phyloP scores from a whole-genome alignment of 2,113 vertebrate genomes.

The Silurus meridionalis region DNA sequence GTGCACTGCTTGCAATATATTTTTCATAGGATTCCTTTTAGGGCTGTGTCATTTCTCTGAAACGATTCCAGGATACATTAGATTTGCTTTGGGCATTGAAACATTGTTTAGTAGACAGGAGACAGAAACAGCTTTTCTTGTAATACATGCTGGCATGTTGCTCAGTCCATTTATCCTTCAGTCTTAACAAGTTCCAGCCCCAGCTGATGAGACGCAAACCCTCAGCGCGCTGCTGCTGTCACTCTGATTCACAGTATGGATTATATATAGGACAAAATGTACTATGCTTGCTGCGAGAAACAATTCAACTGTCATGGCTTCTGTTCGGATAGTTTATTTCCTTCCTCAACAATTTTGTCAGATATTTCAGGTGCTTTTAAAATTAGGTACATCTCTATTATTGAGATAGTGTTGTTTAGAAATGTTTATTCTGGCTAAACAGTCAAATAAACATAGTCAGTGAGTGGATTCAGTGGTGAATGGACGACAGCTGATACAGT shows the following conservation, averaged over 20 bases:
- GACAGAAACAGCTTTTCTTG: constrained; percentile 4
- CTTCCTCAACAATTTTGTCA: neutral
- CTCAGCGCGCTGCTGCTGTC: neutral
- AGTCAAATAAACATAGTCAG: neutral
- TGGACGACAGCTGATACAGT: neutral
- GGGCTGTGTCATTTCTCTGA: neutral
- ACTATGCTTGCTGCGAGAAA: neutral
- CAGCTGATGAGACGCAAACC: neutral
- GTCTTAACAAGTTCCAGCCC: neutral
- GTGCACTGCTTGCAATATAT: neutral
- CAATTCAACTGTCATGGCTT: neutral
- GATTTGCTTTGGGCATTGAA: neutral
- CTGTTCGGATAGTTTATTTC: no score
- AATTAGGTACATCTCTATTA: neutral
- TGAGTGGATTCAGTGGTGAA: neutral
- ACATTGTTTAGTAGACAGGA: neutral
- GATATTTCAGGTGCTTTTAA: neutral
- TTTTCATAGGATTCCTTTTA: neutral
- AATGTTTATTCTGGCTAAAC: neutral
- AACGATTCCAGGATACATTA: neutral
- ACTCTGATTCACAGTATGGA: neutral
- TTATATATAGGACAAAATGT: neutral
- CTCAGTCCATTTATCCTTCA: constrained; percentile 18
- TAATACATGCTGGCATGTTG: constrained; percentile 19
- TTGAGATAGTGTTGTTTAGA: neutral